Percentiles rank a stretch among this genome's conserved stretches.
Conservation (phyloP, 2,797 vertebrate genomes). For the Halcyon badia region DNA sequence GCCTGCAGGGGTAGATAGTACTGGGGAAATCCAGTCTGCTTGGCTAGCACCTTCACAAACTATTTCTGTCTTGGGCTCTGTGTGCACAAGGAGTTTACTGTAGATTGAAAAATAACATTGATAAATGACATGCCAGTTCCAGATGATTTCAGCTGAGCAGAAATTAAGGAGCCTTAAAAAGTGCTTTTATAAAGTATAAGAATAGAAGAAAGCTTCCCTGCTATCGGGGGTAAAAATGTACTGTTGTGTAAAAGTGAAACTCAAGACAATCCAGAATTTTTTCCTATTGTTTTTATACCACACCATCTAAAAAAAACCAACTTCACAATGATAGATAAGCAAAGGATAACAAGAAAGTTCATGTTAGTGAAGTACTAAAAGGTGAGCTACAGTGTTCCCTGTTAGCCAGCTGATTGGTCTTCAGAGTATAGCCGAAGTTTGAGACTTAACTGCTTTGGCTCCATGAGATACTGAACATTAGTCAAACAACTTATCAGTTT, state of each 20-base stretch:
- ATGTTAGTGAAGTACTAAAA: not conserved
- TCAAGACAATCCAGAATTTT: not conserved
- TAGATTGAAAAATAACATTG: not conserved
- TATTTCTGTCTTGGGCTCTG: not conserved
- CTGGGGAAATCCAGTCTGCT: conserved; percentile 6
- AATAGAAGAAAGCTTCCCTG: not conserved
- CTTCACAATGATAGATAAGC: not conserved
- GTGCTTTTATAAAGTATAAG: not conserved
- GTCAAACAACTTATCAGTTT: not conserved
- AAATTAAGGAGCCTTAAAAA: not conserved
- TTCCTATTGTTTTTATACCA: not conserved
- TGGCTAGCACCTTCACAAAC: not conserved
- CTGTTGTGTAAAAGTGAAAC: not conserved
- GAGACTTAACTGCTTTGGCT: not conserved
- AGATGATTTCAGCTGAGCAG: not conserved
- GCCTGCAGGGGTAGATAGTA: not conserved
- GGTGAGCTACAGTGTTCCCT: not conserved
- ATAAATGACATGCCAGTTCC: not conserved
- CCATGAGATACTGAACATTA: not conserved
- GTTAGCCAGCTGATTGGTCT: not conserved
- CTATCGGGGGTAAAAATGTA: not conserved
- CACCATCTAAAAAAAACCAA: not conserved
- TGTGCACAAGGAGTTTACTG: not conserved
- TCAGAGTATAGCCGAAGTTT: not conserved
- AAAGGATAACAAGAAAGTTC: not conserved